Evolutionary conservation across 2,888 invertebrate species (phyloP).

Genomic region (Phymatocera aterrima): DNA sequence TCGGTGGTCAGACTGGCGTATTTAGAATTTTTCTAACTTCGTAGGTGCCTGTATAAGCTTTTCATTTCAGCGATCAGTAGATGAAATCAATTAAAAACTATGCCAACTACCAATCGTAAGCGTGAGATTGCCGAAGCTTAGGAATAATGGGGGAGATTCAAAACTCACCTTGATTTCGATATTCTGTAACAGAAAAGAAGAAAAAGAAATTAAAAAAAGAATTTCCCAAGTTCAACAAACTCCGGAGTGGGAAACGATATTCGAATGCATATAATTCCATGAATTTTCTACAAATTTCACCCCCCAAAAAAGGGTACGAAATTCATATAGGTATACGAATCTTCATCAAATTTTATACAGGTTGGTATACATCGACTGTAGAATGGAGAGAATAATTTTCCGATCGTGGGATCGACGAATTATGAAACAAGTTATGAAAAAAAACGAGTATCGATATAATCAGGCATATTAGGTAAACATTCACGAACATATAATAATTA

Average conservation of each 20-base stretch:
- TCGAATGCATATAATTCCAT: not conserved
- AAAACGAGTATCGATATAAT: not conserved
- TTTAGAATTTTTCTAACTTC: too few relatives aligned
- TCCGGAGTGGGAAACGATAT: not conserved
- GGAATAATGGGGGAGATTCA: not conserved
- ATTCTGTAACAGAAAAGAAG: conserved; percentile 63
- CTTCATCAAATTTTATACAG: too few relatives aligned
- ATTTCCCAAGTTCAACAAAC: not conserved
- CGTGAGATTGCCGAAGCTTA: not conserved
- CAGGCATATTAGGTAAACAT: not conserved
- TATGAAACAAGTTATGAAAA: not conserved
- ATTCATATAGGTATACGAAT: too few relatives aligned
- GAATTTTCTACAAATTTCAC: not conserved
- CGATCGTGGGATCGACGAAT: too few relatives aligned
- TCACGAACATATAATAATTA: not conserved
- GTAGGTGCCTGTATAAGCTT: too few relatives aligned
- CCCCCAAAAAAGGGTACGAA: too few relatives aligned
- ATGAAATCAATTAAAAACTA: too few relatives aligned
- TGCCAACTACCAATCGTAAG: too few relatives aligned
- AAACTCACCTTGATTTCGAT: conserved; percentile 65
- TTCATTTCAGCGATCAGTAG: too few relatives aligned
- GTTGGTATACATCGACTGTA: too few relatives aligned
- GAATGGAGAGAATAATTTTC: too few relatives aligned
- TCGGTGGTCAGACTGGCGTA: too few relatives aligned
- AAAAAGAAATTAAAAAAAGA: conserved; percentile 14